These are phyloP conservation scores for Chlamydotis undulata DNA, from an alignment of 2,113 vertebrate genomes.

Conservation along the genomic window DNA sequence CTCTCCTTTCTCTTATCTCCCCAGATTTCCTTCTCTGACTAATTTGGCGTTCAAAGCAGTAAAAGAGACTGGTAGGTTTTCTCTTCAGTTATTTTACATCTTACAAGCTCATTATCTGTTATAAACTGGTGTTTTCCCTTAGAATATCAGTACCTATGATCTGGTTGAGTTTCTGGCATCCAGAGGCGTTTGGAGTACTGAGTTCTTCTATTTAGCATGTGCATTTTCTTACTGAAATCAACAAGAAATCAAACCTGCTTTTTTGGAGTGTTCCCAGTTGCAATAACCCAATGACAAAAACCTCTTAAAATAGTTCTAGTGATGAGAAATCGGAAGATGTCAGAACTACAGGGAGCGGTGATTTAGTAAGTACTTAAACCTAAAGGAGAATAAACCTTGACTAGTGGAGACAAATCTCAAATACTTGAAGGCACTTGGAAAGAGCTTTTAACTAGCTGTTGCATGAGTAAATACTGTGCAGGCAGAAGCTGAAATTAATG, in stretches of 20 bases:
- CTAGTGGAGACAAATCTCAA: not conserved
- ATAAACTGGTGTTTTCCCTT: not conserved
- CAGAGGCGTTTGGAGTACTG: not conserved
- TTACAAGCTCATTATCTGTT: not conserved
- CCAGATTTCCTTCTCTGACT: not conserved
- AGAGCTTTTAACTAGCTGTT: not conserved
- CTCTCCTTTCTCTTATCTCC: not conserved
- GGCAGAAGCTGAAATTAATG: not conserved
- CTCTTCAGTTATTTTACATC: not conserved
- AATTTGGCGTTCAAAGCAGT: not conserved
- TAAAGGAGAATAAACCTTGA: slow-evolving; percentile 5
- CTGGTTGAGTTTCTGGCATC: not conserved
- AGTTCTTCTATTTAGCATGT: not conserved
- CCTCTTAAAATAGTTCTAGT: not conserved
- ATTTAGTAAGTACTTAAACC: not conserved
- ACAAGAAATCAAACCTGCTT: not conserved
- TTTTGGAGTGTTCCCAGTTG: not conserved
- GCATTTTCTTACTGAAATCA: not conserved
- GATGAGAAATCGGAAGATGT: not conserved
- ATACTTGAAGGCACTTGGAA: not conserved
- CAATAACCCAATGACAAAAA: not conserved
- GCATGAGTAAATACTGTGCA: not conserved
- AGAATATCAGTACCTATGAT: not conserved
- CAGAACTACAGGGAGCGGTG: not conserved
- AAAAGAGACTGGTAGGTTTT: not conserved